Evolutionary conservation across 2,888 invertebrate genomes (phyloP), one percentile per base, ranked within the genome.

Genomic region (Nebria salina): DNA sequence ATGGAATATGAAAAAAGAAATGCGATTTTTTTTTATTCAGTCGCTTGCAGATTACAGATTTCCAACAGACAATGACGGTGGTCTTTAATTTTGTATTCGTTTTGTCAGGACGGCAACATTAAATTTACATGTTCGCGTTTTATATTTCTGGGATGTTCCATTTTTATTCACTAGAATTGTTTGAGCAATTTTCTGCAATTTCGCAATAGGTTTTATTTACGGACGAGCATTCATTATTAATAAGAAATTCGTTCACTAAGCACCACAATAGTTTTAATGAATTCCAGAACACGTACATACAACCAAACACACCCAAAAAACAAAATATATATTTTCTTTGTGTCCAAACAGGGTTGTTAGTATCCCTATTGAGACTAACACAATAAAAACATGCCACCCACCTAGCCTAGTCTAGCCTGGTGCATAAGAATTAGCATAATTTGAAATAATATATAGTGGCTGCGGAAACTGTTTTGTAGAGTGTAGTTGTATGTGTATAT

Each of bases 51-150:
- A 70, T 70, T 70, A 70, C 70, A 70, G 70, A 70, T 70, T 54
- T 25, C 70, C 1, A 70, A 70, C 54, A 54, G 75, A 65, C 75
- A 75, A 75, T 75, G n/a, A 9, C 76, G 54, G 70, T 5, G 72
- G 64, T 72, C 77, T 77, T 77, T 77, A 77, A 77, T 77, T 77
- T 77, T 70, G 42, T 43, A 64, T 65, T 65, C 77, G 72, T 72
- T 72, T 64, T 42, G 72, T 65, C 65, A 15, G 25, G n/a, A 41
- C 73, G 65, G 20, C 26, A 77, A 26, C 77, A 77, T 77, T 72
- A 77, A 77, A 72, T 72, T 77, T 77, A 77, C 77, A 77, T 77
- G 64, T 13, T 54, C 42, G 25, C 25, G 70, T 20, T 70, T 20
- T 26, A 70, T 25, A 70, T 70, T 70, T 54, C 54, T 54, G 34